A percentile compares a stretch with the other conserved stretches of the same genome.
Conservation (phyloP, 2,888 invertebrate species). For the Dendrolimus pini region DNA sequence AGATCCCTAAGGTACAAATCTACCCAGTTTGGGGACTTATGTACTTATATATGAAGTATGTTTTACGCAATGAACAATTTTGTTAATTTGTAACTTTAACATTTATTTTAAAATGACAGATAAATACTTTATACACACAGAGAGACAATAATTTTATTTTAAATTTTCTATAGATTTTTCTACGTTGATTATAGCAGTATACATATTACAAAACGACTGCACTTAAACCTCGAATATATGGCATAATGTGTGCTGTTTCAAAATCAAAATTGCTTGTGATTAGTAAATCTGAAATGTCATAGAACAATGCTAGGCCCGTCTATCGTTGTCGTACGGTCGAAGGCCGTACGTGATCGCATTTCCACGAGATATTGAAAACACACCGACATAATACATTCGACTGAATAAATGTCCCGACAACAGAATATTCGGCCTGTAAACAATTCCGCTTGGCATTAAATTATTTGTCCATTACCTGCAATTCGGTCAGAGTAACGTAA, state of each 20-base stretch:
- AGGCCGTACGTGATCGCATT: slow-evolving; percentile 71
- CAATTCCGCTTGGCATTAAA: neutral
- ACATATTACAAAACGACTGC: too few relatives aligned
- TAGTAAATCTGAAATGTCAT: slow-evolving; percentile 73
- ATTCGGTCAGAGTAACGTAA: neutral
- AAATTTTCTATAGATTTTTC: too few relatives aligned
- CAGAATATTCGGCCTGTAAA: neutral
- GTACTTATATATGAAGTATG: too few relatives aligned
- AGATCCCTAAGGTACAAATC: too few relatives aligned
- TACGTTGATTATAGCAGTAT: too few relatives aligned
- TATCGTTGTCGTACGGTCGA: slow-evolving; percentile 52
- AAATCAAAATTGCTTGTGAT: slow-evolving; percentile 72
- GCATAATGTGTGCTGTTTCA: slow-evolving; percentile 62
- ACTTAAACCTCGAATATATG: slow-evolving; percentile 32
- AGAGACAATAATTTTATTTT: too few relatives aligned
- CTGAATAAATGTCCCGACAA: neutral
- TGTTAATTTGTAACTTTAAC: too few relatives aligned
- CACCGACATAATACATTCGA: slow-evolving; percentile 17
- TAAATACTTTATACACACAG: too few relatives aligned
- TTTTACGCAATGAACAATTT: too few relatives aligned
- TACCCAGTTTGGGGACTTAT: too few relatives aligned
- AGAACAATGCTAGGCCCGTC: slow-evolving; percentile 63
- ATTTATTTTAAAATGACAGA: too few relatives aligned
- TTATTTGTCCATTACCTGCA: neutral
- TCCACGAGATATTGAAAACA: slow-evolving; percentile 51